phyloP scores from a whole-genome alignment of 2,888 invertebrate genomes.

The Lasioglossum morio region DNA sequence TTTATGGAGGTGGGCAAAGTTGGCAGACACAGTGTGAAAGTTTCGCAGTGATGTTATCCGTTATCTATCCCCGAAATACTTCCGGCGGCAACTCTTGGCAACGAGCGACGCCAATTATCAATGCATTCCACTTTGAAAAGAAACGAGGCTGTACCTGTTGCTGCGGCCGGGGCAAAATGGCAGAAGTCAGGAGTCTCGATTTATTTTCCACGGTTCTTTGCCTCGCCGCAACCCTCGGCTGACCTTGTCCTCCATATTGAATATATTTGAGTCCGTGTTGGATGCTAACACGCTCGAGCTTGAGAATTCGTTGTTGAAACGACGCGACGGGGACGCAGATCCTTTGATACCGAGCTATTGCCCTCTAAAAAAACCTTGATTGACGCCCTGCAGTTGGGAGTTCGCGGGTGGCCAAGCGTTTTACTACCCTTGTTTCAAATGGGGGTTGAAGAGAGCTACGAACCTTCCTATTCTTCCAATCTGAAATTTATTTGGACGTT shows the following conservation, averaged over 20 bases:
- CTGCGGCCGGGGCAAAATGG: slow-evolving; percentile 25
- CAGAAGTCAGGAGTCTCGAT: slow-evolving; percentile 29
- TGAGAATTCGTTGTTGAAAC: neutral
- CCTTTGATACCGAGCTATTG: neutral
- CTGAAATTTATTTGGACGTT: neutral
- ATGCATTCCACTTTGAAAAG: slow-evolving; percentile 25
- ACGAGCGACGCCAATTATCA: slow-evolving; percentile 44
- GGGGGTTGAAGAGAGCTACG: neutral
- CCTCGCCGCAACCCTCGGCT: neutral
- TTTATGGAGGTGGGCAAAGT: neutral
- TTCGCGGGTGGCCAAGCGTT: neutral
- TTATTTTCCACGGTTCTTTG: slow-evolving; percentile 14
- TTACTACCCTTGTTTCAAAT: neutral
- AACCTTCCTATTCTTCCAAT: neutral
- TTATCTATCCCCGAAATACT: neutral
- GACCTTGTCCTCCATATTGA: slow-evolving; percentile 9
- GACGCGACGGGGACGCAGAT: neutral
- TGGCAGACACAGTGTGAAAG: neutral
- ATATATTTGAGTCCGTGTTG: neutral
- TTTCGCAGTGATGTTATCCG: neutral
- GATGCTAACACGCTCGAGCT: neutral
- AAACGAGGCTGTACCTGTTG: slow-evolving; percentile 50
- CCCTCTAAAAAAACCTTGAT: neutral
- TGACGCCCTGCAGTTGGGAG: neutral
- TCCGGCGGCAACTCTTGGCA: neutral